Evolutionary conservation across 1,140 invertebrate species (phyloP).

Genomic region (Branchinecta lindahli): DNA sequence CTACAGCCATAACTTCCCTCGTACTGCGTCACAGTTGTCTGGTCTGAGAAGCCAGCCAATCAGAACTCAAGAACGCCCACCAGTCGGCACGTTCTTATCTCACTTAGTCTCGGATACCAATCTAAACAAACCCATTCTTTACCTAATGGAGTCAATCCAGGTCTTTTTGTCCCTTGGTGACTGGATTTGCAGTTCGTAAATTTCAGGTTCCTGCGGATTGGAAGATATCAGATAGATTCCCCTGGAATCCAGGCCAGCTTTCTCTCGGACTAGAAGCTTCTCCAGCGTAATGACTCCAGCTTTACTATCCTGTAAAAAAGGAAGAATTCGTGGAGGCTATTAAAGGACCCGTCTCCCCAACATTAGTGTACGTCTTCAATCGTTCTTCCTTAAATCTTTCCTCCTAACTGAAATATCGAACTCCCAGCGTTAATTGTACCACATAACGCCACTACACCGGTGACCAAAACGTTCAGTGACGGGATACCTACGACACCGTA

Average conservation of each 20-base stretch:
- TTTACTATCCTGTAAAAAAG: constrained; percentile 34
- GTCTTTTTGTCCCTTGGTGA: constrained; percentile 69
- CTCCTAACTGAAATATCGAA: no score
- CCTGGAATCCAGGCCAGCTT: constrained; percentile 70
- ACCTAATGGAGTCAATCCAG: constrained; percentile 72
- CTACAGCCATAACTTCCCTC: constrained; percentile 7
- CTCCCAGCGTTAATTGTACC: no score
- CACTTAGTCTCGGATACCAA: constrained; percentile 3
- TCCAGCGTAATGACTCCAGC: constrained; percentile 77
- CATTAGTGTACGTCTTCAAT: no score
- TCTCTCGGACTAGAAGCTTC: constrained; percentile 77
- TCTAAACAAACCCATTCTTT: constrained; percentile 20
- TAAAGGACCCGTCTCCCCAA: no score
- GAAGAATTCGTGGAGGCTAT: background rate
- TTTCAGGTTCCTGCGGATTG: constrained; percentile 71
- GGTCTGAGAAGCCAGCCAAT: no score
- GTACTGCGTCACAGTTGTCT: no score
- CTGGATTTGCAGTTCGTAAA: constrained; percentile 84
- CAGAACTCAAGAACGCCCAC: no score
- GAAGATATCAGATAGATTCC: constrained; percentile 71
- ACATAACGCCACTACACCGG: no score
- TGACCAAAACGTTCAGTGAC: no score
- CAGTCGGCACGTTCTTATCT: no score
- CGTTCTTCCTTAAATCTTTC: no score
- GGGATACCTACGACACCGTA: no score